Evolutionary conservation across 1,140 invertebrate species (phyloP).

Genomic region (Drosophila ambigua): DNA sequence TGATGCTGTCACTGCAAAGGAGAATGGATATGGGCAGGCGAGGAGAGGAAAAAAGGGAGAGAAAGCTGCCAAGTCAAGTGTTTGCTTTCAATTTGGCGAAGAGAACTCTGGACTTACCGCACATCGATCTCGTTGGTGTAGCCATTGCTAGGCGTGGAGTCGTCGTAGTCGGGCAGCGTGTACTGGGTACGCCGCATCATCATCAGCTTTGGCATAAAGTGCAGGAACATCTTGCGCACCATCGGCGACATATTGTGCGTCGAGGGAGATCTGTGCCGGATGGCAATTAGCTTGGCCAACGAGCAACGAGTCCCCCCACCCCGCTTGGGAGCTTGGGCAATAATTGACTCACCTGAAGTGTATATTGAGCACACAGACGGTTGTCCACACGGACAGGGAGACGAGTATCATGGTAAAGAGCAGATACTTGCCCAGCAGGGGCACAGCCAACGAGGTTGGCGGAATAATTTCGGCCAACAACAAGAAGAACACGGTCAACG

Average conservation of each 20-base stretch:
- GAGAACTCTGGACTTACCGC: conserved; percentile 85
- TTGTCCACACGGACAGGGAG: conserved; percentile 97
- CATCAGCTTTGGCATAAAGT: conserved; percentile 94
- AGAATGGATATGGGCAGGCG: neutral
- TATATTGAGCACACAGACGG: conserved; percentile 98
- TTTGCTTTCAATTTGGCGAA: conserved; percentile 35
- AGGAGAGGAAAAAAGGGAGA: neutral
- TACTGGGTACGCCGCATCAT: conserved; percentile 95
- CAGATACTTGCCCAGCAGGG: conserved; percentile 97
- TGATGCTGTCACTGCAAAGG: conserved; percentile 84
- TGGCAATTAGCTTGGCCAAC: conserved; percentile 15
- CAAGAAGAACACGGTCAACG: conserved; percentile 99
- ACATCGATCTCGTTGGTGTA: conserved; percentile 91
- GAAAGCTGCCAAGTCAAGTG: conserved; percentile 19
- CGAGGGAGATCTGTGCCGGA: conserved; percentile 92
- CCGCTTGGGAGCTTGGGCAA: too few relatives aligned
- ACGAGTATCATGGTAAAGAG: conserved; percentile 99
- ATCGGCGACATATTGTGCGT: conserved; percentile 98
- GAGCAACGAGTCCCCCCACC: neutral
- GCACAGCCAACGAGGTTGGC: conserved; percentile 97
- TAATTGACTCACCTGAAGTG: conserved; percentile 94
- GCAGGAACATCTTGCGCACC: conserved; percentile 94
- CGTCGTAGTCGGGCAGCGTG: conserved; percentile 91
- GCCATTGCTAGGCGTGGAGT: conserved; percentile 89
- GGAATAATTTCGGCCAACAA: conserved; percentile 98